These are phyloP conservation scores for Drosophila persimilis DNA, from an alignment of 1,140 invertebrate genomes.

Conservation along the genomic window DNA sequence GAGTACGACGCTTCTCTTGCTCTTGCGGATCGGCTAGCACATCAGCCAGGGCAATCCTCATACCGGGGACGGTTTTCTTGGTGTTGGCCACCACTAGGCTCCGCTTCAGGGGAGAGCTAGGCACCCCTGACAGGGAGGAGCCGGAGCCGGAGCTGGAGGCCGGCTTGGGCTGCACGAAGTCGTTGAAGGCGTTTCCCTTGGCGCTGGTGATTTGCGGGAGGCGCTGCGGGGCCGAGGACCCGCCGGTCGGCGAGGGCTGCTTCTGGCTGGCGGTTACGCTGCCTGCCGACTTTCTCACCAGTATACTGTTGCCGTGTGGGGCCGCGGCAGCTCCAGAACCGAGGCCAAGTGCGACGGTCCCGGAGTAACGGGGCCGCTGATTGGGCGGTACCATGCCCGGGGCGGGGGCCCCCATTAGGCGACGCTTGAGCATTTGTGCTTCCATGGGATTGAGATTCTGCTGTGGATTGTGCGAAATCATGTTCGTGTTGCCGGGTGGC, in stretches of 20 bases:
- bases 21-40: slow-evolving; percentile 20
- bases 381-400: slow-evolving; percentile 11
- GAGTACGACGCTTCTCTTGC: background rate
- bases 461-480: too few relatives aligned
- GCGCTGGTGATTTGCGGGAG: slow-evolving; percentile 53
- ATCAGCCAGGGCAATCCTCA: background rate
- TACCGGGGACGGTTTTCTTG: slow-evolving; percentile 14
- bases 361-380: slow-evolving; percentile 53
- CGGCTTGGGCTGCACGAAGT: slow-evolving; percentile 43
- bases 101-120: slow-evolving; percentile 32
- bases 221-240: slow-evolving; percentile 17
- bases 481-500: background rate
- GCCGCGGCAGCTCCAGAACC: too few relatives aligned
- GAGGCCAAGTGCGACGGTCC: background rate
- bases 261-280: too few relatives aligned
- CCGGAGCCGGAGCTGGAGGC: background rate
- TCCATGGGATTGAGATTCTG: background rate
- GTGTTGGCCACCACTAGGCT: slow-evolving; percentile 53
- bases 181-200: slow-evolving; percentile 37
- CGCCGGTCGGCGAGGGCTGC: too few relatives aligned
- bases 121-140: background rate
- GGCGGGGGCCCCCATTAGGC: slow-evolving; percentile 11
- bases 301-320: slow-evolving; percentile 23
- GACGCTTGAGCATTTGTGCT: slow-evolving; percentile 43
- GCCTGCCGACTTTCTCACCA: slow-evolving; percentile 22